A percentile compares a stretch with the other conserved stretches of the same genome.
phyloP scores from a whole-genome alignment of 2,113 vertebrate species.

The Oceanodroma tethys region DNA sequence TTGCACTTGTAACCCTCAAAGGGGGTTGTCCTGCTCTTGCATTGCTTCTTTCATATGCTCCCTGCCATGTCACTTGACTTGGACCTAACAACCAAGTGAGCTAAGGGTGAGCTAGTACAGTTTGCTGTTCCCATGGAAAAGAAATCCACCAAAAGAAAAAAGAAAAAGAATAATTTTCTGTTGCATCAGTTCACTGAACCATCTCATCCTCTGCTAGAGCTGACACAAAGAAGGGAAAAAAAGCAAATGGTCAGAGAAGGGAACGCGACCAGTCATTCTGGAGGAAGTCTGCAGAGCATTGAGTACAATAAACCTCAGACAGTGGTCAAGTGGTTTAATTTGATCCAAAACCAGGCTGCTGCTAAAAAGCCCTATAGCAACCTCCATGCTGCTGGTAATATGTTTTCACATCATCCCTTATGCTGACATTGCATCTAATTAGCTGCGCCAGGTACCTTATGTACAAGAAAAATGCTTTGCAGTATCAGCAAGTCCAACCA shows the following conservation, averaged over 20 bases:
- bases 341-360: neutral
- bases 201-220: neutral
- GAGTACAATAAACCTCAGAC: neutral
- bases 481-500: neutral
- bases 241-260: neutral
- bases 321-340: neutral
- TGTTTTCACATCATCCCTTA: neutral
- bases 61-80: neutral
- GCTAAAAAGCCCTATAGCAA: neutral
- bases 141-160: neutral
- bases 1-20: neutral
- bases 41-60: neutral
- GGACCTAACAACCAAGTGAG: neutral
- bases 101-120: neutral
- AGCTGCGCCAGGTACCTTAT: neutral
- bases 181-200: neutral
- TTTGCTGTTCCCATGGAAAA: neutral
- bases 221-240: neutral
- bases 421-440: neutral
- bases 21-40: neutral
- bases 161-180: neutral
- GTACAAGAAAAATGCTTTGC: neutral
- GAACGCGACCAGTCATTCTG: neutral
- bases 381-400: neutral
- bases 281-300: neutral